Evolutionary conservation across 2,888 invertebrate species (phyloP), one percentile per base, ranked within the genome.

Genomic region (Idaea straminata): DNA sequence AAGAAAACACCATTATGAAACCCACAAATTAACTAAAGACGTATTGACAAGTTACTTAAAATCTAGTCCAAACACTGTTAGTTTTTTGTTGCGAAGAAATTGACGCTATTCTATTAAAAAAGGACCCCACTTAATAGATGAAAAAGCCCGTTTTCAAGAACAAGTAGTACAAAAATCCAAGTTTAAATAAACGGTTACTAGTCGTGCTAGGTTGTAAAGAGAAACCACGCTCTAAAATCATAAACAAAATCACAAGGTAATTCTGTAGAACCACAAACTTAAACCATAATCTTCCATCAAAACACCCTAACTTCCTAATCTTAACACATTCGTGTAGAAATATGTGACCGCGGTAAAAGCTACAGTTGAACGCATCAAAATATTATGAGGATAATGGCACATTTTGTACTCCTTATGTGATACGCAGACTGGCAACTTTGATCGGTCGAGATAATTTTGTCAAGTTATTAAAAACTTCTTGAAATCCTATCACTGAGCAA

Each of bases 351-450:
- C 47, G 47, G 47, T 64, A 62, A 61, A 57, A 64, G 64, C 64
- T 61, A 63, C 63, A 66, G 59, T 66, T 62, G 25, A 15, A 3
- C 15, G 59, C 61, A 15, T 62, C 65, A 64, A 68, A 64, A 65
- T 68, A 57, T 47, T 47, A 59, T 59, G 59, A 59, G 15, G 34
- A 25, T 59, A 59, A 59, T 59, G 15, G 58, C 47, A 47, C 47
- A 47, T 47, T 47, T 47, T 7, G 47, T 7, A 7, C 4, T 13
- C 47, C 13, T 47, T 13, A 47, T 13, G 10, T 47, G 13, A 7
- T 13, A 47, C 10, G 47, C 47, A 47, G 47, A 47, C 13, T 5
- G 47, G 47, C 47, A 2, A 47, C 47, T 47, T 47, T 47, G 47
- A 10, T 47, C 3, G 47, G 47, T 47, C 47, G 47, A 74, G 76